phyloP scores from a whole-genome alignment of 2,888 invertebrate genomes.

The Strigamia transsilvanica region DNA sequence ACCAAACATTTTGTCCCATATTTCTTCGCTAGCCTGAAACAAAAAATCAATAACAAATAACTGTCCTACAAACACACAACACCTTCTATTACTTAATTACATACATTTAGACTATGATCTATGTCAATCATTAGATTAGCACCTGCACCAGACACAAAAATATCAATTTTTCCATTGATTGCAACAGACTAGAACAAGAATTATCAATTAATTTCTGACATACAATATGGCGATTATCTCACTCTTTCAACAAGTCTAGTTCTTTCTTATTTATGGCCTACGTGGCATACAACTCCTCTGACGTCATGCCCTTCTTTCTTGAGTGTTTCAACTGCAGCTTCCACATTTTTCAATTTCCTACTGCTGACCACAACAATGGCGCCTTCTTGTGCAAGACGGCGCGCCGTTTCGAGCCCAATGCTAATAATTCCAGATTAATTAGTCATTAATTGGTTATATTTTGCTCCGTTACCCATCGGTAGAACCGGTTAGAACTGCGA shows the following conservation, averaged over 20 bases:
- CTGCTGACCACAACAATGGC: conserved; percentile 92
- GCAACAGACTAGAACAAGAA: conserved; percentile 70
- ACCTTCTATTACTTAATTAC: conserved; percentile 61
- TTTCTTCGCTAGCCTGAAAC: conserved; percentile 58
- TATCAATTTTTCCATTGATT: conserved; percentile 87
- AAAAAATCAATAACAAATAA: neutral
- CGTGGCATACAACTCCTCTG: conserved; percentile 87
- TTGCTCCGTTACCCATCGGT: no score
- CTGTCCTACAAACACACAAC: no score
- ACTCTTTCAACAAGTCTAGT: conserved; percentile 76
- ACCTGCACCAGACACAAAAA: conserved; percentile 95
- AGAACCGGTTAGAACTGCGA: no score
- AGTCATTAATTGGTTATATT: no score
- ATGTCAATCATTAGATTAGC: conserved; percentile 84
- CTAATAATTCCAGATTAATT: conserved; percentile 61
- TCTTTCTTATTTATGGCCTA: conserved; percentile 83
- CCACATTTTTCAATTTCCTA: conserved; percentile 86
- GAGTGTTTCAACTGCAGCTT: conserved; percentile 76
- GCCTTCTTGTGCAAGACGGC: conserved; percentile 85
- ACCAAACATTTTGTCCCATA: conserved; percentile 97
- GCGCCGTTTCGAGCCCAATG: conserved; percentile 92
- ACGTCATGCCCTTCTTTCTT: conserved; percentile 76
- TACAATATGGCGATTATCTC: no score
- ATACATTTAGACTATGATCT: conserved; percentile 72
- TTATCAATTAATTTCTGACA: conserved; percentile 58